phyloP scores from a whole-genome alignment of 64 coral and sea anemone species.

The Dendrophyllia cribrosa region DNA sequence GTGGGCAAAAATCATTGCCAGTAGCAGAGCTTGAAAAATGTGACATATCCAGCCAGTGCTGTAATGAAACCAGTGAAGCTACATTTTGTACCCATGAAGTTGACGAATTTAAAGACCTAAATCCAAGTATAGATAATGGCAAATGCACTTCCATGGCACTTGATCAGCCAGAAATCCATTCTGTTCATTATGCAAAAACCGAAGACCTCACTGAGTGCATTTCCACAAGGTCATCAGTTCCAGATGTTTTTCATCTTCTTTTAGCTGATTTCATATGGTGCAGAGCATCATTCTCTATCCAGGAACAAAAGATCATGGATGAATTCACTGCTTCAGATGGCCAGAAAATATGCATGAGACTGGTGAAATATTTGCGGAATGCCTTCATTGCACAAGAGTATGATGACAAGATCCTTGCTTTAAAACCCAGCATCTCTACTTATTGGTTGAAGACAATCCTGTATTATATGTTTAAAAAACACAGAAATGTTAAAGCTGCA shows the following conservation, averaged over 20 bases:
- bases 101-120: too few relatives aligned
- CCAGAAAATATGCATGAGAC: conserved; percentile 2
- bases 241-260: conserved; percentile 17
- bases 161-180: background rate
- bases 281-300: background rate
- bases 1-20: background rate
- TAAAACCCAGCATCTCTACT: conserved; percentile 10
- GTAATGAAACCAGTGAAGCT: too few relatives aligned
- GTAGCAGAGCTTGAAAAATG: background rate
- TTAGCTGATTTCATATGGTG: background rate
- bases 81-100: too few relatives aligned
- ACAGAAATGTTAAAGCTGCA: background rate
- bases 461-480: conserved; percentile 7
- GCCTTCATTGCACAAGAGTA: background rate
- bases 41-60: background rate
- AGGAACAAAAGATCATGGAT: conserved; percentile 22
- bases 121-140: too few relatives aligned
- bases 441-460: conserved; percentile 35
- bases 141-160: background rate
- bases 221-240: background rate
- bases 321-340: background rate
- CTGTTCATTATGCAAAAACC: too few relatives aligned
- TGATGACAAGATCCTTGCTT: background rate
- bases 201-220: too few relatives aligned
- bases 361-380: conserved; percentile 19